These are phyloP conservation scores for Drosophila watanabei DNA, from an alignment of 1,140 invertebrate species.

Conservation along the genomic window DNA sequence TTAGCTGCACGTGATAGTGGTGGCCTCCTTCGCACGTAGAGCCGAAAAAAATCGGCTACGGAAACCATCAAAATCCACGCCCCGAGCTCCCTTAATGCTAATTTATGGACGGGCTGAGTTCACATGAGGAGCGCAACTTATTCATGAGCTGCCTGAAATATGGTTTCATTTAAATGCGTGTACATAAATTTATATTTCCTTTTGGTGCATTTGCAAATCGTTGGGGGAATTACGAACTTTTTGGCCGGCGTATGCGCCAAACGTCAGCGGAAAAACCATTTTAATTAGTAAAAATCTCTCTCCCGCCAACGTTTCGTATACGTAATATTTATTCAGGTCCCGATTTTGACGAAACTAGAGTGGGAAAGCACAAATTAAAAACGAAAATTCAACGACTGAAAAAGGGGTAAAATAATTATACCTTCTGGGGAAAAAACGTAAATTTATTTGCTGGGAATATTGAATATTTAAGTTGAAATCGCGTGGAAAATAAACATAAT, in stretches of 20 bases:
- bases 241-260: constrained; percentile 9
- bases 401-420: constrained; percentile 16
- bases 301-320: constrained; percentile 50
- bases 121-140: constrained; percentile 64
- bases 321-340: constrained; percentile 61
- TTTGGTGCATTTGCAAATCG: constrained; percentile 61
- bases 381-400: background rate
- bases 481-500: background rate
- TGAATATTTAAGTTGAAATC: background rate
- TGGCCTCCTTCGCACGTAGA: constrained; percentile 23
- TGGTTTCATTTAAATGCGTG: constrained; percentile 27
- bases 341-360: constrained; percentile 10
- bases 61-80: constrained; percentile 59
- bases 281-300: constrained; percentile 72
- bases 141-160: constrained; percentile 74
- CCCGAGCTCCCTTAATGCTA: constrained; percentile 77
- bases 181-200: constrained; percentile 46
- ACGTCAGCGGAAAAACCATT: constrained; percentile 75
- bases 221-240: constrained; percentile 64
- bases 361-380: constrained; percentile 13
- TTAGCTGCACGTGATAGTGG: constrained; percentile 80
- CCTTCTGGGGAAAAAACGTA: background rate
- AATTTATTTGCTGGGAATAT: constrained; percentile 8
- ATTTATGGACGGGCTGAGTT: constrained; percentile 64
- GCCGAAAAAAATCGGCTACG: constrained; percentile 11